phyloP scores from a whole-genome alignment of 2,113 vertebrate species.

The Serranochromis macrocephalus region DNA sequence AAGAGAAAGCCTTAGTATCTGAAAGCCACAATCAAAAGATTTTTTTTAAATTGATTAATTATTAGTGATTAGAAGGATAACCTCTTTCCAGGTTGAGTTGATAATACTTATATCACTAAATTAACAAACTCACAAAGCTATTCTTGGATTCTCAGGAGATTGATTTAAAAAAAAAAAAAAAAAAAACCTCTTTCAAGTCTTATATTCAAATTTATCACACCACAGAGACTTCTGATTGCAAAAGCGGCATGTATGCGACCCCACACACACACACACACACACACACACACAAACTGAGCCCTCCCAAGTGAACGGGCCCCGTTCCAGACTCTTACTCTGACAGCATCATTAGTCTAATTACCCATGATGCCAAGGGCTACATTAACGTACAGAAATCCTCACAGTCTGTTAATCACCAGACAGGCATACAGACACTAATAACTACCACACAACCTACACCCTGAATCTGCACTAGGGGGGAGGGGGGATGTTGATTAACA shows the following conservation, averaged over 20 bases:
- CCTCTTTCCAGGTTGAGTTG: neutral
- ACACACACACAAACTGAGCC: neutral
- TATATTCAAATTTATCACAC: conserved; percentile 32
- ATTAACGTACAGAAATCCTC: conserved; percentile 57
- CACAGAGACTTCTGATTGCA: conserved; percentile 27
- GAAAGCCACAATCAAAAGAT: conserved; percentile 30
- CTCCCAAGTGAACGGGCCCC: conserved; percentile 32
- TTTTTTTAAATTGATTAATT: neutral
- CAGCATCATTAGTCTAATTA: conserved; percentile 72
- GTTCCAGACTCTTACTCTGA: conserved; percentile 57
- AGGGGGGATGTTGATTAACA: neutral
- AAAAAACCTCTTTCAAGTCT: conserved; percentile 42
- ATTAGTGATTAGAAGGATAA: neutral
- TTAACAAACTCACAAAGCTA: conserved; percentile 15
- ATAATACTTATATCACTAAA: neutral
- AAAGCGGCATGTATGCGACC: neutral
- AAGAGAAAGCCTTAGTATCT: neutral
- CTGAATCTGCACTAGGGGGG: neutral
- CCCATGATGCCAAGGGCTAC: conserved; percentile 58
- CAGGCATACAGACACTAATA: conserved; percentile 40
- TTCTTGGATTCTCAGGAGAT: conserved; percentile 27
- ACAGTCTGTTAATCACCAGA: conserved; percentile 56
- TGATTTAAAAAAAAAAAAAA: conserved; percentile 20
- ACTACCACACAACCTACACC: conserved; percentile 17
- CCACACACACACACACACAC: neutral